Evolutionary conservation across 2,113 vertebrate species (phyloP).

Genomic region (Gadus macrocephalus): DNA sequence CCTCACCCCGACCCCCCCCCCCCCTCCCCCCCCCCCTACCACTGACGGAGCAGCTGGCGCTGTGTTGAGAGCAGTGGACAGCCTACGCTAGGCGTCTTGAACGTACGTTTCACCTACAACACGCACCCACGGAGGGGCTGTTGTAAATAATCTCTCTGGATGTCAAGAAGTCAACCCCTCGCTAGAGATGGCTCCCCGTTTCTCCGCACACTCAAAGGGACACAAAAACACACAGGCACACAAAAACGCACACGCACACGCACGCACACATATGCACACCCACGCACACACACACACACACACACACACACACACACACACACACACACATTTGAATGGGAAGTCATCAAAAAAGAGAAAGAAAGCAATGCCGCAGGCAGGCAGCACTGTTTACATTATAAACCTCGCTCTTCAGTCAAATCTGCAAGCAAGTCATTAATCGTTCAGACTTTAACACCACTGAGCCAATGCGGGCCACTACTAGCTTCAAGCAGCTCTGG

Average conservation of each 20-base stretch:
- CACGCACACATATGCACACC: neutral
- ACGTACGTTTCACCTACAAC: slow-evolving; percentile 24
- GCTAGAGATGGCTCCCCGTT: no score
- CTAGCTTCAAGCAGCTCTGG: neutral
- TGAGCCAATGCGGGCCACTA: neutral
- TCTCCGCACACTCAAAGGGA: neutral
- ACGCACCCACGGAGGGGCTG: slow-evolving; percentile 12
- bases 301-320: neutral
- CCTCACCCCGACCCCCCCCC: slow-evolving; percentile 6
- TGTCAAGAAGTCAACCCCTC: neutral
- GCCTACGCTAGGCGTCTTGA: slow-evolving; percentile 22
- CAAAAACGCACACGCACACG: neutral
- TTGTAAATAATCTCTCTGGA: slow-evolving; percentile 26
- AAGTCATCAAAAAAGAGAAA: neutral
- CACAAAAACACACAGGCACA: neutral
- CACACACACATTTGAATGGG: neutral
- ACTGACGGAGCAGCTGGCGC: slow-evolving; percentile 37
- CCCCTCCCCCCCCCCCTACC: slow-evolving; percentile 44
- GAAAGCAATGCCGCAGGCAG: no score
- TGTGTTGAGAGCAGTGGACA: slow-evolving; percentile 34
- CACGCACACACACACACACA: no score
- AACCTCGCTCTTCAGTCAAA: no score
- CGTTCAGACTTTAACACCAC: neutral
- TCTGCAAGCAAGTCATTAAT: no score
- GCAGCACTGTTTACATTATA: no score